These are phyloP conservation scores for Cephus pulcher DNA, from an alignment of 2,888 invertebrate species.

Conservation along the genomic window DNA sequence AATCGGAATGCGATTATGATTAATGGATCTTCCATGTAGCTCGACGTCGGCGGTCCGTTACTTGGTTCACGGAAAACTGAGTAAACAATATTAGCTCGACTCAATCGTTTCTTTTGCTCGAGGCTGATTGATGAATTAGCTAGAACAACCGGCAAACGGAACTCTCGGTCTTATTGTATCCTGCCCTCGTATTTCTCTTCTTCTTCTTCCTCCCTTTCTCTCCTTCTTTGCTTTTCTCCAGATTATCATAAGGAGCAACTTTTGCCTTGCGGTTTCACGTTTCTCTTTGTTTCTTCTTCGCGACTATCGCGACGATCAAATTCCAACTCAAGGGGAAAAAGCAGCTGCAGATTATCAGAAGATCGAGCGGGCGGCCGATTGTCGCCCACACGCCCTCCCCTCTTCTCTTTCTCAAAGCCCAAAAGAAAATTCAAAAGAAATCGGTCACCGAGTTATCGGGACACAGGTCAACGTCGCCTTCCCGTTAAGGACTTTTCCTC, in stretches of 20 bases:
- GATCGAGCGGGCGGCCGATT: too few relatives aligned
- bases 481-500: too few relatives aligned
- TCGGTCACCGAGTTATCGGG: background rate
- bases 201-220: too few relatives aligned
- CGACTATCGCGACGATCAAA: too few relatives aligned
- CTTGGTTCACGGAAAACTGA: slow-evolving; percentile 28
- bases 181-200: too few relatives aligned
- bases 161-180: background rate
- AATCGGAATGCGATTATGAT: slow-evolving; percentile 49
- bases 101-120: slow-evolving; percentile 2
- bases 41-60: slow-evolving; percentile 17
- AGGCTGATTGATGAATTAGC: slow-evolving; percentile 7
- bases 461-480: too few relatives aligned
- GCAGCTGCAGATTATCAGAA: too few relatives aligned
- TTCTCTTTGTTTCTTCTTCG: too few relatives aligned
- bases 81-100: slow-evolving; percentile 39
- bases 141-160: background rate
- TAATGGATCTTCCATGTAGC: slow-evolving; percentile 32
- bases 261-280: too few relatives aligned
- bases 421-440: background rate
- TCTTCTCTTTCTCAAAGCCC: background rate
- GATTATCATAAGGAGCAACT: too few relatives aligned
- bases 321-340: too few relatives aligned
- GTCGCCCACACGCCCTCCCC: background rate
- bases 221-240: too few relatives aligned